These are phyloP conservation scores for Hydrozoanthus tunicans DNA, from an alignment of 64 coral and sea anemone genomes.

Conservation along the genomic window DNA sequence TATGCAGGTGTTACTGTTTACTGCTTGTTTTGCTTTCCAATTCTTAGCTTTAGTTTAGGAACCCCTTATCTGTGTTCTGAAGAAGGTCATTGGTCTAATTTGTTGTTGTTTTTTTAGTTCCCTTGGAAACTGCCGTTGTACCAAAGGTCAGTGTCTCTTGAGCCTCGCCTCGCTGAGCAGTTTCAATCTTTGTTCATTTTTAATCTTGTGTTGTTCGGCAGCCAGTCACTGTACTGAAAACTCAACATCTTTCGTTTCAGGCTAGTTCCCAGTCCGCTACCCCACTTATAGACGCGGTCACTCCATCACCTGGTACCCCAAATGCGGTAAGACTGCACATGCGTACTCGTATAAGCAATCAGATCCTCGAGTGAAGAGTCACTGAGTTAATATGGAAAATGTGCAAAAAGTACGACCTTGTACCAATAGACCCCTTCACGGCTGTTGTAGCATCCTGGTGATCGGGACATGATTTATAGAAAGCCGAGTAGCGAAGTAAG, in stretches of 20 bases:
- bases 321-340: constrained; percentile 74
- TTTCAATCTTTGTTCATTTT: background rate
- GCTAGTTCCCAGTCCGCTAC: constrained; percentile 73
- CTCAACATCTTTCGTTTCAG: constrained; percentile 14
- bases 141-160: constrained; percentile 46
- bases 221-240: background rate
- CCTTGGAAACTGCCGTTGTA: constrained; percentile 49
- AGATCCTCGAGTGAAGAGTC: too few relatives aligned
- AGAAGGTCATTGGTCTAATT: background rate
- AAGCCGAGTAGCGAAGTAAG: too few relatives aligned
- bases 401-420: too few relatives aligned
- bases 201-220: background rate
- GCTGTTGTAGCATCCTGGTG: too few relatives aligned
- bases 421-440: too few relatives aligned
- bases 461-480: too few relatives aligned
- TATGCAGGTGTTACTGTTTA: too few relatives aligned
- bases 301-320: constrained; percentile 83
- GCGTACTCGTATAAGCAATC: background rate
- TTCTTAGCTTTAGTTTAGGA: too few relatives aligned
- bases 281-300: constrained; percentile 92
- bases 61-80: too few relatives aligned
- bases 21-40: too few relatives aligned
- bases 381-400: too few relatives aligned
- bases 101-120: constrained; percentile 43
- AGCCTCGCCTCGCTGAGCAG: background rate